Base-by-base conservation (phyloP, 1,140 invertebrate genomes). In the Harpegnathos saltator region DNA sequence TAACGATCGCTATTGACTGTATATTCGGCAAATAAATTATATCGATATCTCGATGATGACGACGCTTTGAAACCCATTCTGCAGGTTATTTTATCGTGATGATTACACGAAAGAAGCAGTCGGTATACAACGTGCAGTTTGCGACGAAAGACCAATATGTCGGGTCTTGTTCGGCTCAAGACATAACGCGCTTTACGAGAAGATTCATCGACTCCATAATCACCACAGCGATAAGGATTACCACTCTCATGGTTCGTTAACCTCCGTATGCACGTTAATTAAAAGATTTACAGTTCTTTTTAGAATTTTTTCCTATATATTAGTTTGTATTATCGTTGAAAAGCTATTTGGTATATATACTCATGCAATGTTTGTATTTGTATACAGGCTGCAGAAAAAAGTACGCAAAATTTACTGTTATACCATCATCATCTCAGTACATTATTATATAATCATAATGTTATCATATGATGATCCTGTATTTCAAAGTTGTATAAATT, bases 11-110 rank as follows among this genome's bases (percentile, higher is more conserved):
- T 71, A 82, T 83, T 69, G 58, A 65, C 38, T 73, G 44, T 82
- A 82, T 38, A 69, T 84, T 88, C 71, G 71, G 0, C 12, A 2
- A 88, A 84, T 84, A 88, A 88, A 88, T 48, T 29, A 68, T 82
- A 61, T 85, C 38, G 33, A 72, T 72, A 88, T 38, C 58, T 82
- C 24, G 7, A 73, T 17, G 5, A 38, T 44, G 24, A 24, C 26
- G 5, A 9, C 7, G 12, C 71, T 38, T 9, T 58, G 19, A 68
- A n/a, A 38, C 33, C 50, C 14, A 4, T 12, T 24, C 9, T 14
- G 0, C 1, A 29, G 50, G 11, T 54, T 48, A 38, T 26, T 50
- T 56, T n/a, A 3, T 24, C n/a, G 66, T 52, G 5, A 88, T 87
- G 61, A 12, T 78, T 33, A 15, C 50, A 4, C 29, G 0, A 15